Evolutionary conservation across 1,140 invertebrate species (phyloP), one percentile per base, ranked within the genome.

Genomic region (Monomorium pharaonis): DNA sequence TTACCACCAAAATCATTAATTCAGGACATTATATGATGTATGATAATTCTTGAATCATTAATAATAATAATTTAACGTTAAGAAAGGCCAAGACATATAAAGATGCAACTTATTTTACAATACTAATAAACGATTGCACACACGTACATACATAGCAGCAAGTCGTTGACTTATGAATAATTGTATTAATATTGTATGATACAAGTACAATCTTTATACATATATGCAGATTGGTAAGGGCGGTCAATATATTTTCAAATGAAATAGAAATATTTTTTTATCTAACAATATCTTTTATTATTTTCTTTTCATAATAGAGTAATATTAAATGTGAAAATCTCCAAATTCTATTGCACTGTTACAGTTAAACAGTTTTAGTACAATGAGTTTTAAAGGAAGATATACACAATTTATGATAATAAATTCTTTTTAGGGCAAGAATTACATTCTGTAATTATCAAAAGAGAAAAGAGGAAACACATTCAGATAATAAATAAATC

Each of bases 321-420:
- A 87, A 76, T 89, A 80, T 89, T 89, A 85, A 87, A 89, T 87
- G 60, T 87, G 75, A 77, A 75, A 89, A 80, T 85, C 70, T 88
- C 30, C 65, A 89, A 63, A 69, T 84, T 74, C 80, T 80, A 89
- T 89, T 87, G 63, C 84, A 85, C n/a, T 44, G 72, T 88, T 30
- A 56, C 75, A 85, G 47, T 90, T 27, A 44, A 85, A 87, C 77
- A 60, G 12, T 18, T 42, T 56, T 21, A 81, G 18, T 83, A 74
- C 33, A 58, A 72, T 72, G 30, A 18, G 33, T 21, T 72, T 74
- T 67, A 24, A 24, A 47, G 14, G 33, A 67, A 9, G 6, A 47
- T 67, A 67, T 67, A 67, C 21, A 67, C 21, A 65, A 56, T 62
- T 76, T 0, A 37, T 27, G 16, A 42, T 42, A 51, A 49, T 44